phyloP scores from a whole-genome alignment of 2,888 invertebrate genomes.

The Spodoptera littoralis region DNA sequence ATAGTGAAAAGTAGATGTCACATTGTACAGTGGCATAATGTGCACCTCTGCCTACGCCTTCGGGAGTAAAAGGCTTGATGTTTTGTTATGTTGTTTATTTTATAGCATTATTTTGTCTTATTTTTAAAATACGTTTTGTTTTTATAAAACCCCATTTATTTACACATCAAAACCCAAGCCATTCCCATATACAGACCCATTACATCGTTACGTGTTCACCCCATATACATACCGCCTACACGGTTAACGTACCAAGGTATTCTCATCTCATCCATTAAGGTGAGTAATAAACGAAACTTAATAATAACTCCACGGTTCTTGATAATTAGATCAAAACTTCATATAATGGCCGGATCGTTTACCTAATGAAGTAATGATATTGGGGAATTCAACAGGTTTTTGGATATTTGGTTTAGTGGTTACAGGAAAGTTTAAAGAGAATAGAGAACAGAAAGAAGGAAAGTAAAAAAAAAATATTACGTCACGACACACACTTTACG shows the following conservation, averaged over 20 bases:
- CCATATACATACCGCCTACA: slow-evolving; percentile 2
- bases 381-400: slow-evolving; percentile 28
- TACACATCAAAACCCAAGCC: too few relatives aligned
- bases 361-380: slow-evolving; percentile 7
- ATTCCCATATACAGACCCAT: slow-evolving; percentile 1
- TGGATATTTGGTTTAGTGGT: neutral
- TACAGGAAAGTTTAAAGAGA: neutral
- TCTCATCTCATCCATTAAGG: slow-evolving; percentile 36
- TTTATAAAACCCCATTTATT: too few relatives aligned
- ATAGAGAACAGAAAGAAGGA: too few relatives aligned
- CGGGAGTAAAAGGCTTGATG: too few relatives aligned
- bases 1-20: too few relatives aligned
- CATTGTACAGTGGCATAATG: too few relatives aligned
- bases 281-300: slow-evolving; percentile 44
- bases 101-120: too few relatives aligned
- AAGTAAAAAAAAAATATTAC: too few relatives aligned
- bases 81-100: too few relatives aligned
- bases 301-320: slow-evolving; percentile 42
- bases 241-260: slow-evolving; percentile 12
- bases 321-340: slow-evolving; percentile 37
- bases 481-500: too few relatives aligned
- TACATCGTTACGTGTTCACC: neutral
- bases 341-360: slow-evolving; percentile 11
- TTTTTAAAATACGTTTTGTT: too few relatives aligned
- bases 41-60: too few relatives aligned